phyloP scores from a whole-genome alignment of 2,888 invertebrate species.

The Lamproptera curius region DNA sequence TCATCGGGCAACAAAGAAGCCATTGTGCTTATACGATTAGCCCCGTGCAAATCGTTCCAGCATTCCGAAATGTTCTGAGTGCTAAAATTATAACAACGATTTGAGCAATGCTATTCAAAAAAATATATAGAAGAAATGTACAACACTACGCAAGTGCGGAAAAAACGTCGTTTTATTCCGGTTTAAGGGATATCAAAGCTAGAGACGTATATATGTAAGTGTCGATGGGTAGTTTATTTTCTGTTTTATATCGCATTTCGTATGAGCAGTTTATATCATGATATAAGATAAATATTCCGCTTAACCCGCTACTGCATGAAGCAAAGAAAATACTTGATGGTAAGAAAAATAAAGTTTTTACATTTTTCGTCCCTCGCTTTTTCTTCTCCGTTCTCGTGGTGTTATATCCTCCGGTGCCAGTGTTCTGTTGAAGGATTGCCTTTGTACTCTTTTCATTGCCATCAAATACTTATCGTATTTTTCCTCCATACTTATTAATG shows the following conservation, averaged over 20 bases:
- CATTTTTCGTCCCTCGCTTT: slow-evolving; percentile 19
- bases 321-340: no score
- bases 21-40: slow-evolving; percentile 65
- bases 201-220: no score
- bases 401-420: slow-evolving; percentile 21
- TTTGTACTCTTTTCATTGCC: slow-evolving; percentile 47
- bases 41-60: slow-evolving; percentile 31
- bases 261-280: no score
- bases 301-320: no score
- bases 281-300: neutral
- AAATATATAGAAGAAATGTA: neutral
- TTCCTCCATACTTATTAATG: slow-evolving; percentile 10
- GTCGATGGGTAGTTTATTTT: no score
- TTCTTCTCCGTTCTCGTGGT: slow-evolving; percentile 41
- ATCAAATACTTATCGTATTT: slow-evolving; percentile 47
- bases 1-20: slow-evolving; percentile 83
- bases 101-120: no score
- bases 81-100: no score
- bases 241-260: no score
- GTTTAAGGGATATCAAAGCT: no score
- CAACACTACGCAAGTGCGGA: no score
- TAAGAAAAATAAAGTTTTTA: no score
- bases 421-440: slow-evolving; percentile 27
- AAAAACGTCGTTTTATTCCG: no score
- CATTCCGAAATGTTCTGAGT: slow-evolving; percentile 24